Conservation (phyloP, 2,797 vertebrate species). For the Acipenser ruthenus region DNA sequence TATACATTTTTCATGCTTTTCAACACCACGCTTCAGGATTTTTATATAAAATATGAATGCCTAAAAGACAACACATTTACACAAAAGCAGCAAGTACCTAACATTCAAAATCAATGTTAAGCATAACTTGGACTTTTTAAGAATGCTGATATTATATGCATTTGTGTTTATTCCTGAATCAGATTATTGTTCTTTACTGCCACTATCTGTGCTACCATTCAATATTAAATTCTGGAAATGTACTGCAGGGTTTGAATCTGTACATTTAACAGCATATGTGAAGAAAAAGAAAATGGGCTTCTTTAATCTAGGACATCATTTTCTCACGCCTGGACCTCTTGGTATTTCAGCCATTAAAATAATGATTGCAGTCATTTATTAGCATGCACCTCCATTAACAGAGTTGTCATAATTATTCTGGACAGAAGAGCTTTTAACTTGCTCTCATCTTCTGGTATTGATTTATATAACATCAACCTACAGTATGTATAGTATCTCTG, state of each 20-base stretch:
- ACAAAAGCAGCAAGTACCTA: no score
- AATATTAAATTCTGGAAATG: background rate
- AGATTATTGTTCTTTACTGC: no score
- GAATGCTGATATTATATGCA: no score
- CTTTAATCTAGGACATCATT: slow-evolving; percentile 22
- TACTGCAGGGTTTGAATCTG: background rate
- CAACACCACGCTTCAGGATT: no score
- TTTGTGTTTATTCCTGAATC: no score
- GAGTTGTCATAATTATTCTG: slow-evolving; percentile 20
- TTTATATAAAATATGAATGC: no score
- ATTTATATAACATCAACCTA: slow-evolving; percentile 20
- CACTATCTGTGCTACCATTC: background rate
- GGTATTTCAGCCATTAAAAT: background rate
- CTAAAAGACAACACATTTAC: no score
- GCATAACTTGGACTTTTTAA: no score
- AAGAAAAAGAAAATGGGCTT: slow-evolving; percentile 14
- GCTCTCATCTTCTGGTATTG: slow-evolving; percentile 25
- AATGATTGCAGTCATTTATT: slow-evolving; percentile 26
- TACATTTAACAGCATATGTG: slow-evolving; percentile 11
- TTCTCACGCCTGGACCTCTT: slow-evolving; percentile 26
- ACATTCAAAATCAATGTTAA: no score
- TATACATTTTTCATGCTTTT: no score
- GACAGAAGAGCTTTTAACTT: slow-evolving; percentile 19
- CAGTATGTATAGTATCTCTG: slow-evolving; percentile 10
- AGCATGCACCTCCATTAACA: slow-evolving; percentile 41